Percentiles rank a stretch among this genome's conserved stretches.
phyloP scores from a whole-genome alignment of 2,888 invertebrate genomes.

The Catocala sponsa region DNA sequence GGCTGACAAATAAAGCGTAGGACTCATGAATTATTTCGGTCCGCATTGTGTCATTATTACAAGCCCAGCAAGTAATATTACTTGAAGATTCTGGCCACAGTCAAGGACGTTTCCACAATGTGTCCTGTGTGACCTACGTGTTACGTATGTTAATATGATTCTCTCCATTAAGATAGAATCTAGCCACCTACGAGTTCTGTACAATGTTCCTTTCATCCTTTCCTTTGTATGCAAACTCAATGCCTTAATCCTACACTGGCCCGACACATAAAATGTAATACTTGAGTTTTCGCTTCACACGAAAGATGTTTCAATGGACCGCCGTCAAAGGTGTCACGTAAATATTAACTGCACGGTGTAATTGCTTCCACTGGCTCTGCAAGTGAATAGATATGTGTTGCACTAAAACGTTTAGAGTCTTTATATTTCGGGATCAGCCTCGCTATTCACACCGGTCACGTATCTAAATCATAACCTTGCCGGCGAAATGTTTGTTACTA shows the following conservation, averaged over 20 bases:
- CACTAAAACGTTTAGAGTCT: constrained; percentile 35
- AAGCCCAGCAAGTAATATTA: constrained; percentile 20
- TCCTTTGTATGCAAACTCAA: constrained; percentile 7
- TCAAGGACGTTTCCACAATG: constrained; percentile 13
- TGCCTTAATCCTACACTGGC: not conserved
- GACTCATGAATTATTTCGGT: constrained; percentile 43
- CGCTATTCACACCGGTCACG: constrained; percentile 46
- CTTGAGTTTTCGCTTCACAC: not conserved
- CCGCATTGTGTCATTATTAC: constrained; percentile 31
- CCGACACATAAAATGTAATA: constrained; percentile 5
- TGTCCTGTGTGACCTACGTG: constrained; percentile 8
- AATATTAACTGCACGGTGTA: constrained; percentile 23
- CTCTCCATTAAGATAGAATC: constrained; percentile 4
- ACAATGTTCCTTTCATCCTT: constrained; percentile 3
- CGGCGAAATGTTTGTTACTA: constrained; percentile 30
- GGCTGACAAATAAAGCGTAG: constrained; percentile 36
- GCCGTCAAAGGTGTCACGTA: constrained; percentile 20
- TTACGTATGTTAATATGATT: constrained; percentile 3
- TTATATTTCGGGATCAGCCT: constrained; percentile 23
- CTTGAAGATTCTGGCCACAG: constrained; percentile 22
- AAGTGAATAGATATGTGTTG: constrained; percentile 36
- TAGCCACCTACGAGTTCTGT: not conserved
- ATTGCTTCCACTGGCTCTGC: constrained; percentile 24
- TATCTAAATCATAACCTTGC: constrained; percentile 49
- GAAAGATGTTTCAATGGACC: not conserved